Conservation (phyloP, 1,140 invertebrate genomes). For the Heterodera schachtii region DNA sequence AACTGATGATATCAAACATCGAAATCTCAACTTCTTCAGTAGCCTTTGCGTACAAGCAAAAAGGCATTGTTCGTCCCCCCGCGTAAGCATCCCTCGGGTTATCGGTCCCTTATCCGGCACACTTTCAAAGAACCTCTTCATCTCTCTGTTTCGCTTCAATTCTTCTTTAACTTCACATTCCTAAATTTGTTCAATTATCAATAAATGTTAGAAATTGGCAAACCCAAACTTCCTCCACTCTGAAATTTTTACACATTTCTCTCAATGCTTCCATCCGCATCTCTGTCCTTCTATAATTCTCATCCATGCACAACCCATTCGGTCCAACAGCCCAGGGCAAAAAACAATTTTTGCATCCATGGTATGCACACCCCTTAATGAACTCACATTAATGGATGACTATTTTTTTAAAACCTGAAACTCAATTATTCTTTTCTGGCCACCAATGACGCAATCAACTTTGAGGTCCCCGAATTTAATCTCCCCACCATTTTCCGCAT, state of each 20-base stretch:
- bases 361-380: slow-evolving; percentile 3
- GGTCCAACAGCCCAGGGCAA: neutral
- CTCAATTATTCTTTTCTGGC: neutral
- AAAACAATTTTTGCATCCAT: neutral
- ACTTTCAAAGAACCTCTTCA: slow-evolving; percentile 7
- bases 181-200: neutral
- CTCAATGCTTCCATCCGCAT: neutral
- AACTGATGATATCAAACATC: neutral
- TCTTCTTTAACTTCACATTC: slow-evolving; percentile 6
- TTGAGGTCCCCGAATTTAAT: neutral
- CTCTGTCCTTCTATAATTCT: neutral
- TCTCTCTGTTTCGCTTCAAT: neutral
- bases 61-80: slow-evolving; percentile 3
- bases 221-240: neutral
- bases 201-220: no score
- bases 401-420: neutral
- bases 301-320: neutral
- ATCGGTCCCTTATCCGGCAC: neutral
- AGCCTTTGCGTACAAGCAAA: neutral
- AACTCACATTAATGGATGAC: neutral
- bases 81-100: neutral
- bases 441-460: neutral
- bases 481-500: neutral
- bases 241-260: neutral
- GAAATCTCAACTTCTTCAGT: neutral